A percentile compares a stretch with the other conserved stretches of the same genome.
Evolutionary conservation across 2,113 vertebrate species (phyloP).

Genomic region (Eulacestoma nigropectus): DNA sequence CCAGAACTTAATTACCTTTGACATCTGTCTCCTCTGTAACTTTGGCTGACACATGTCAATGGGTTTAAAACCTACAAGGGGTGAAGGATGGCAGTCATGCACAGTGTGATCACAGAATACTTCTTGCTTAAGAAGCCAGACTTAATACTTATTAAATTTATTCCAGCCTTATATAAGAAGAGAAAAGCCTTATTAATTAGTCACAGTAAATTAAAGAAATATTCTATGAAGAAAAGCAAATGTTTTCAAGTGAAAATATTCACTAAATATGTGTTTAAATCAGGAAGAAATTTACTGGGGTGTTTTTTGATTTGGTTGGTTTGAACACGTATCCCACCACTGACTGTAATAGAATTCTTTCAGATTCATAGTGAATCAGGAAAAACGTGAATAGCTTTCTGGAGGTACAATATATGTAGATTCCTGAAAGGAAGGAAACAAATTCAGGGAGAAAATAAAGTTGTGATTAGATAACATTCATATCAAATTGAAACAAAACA

Average conservation of each 20-base stretch:
- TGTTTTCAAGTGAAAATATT: not conserved
- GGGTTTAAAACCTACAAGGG: not conserved
- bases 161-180: not conserved
- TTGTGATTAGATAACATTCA: not conserved
- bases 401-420: not conserved
- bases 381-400: not conserved
- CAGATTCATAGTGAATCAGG: not conserved
- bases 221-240: not conserved
- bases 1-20: not conserved
- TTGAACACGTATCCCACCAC: not conserved
- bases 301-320: not conserved
- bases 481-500: not conserved
- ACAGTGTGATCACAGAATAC: not conserved
- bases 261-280: not conserved
- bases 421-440: constrained; percentile 2
- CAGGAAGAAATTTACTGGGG: not conserved
- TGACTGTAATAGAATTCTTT: not conserved
- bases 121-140: not conserved
- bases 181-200: not conserved
- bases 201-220: not conserved
- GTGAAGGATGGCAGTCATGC: not conserved
- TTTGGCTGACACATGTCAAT: not conserved
- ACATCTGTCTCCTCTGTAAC: not conserved
- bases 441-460: not conserved
- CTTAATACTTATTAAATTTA: not conserved